Percentiles rank a stretch among this genome's conserved stretches.
Evolutionary conservation across 1,140 invertebrate species (phyloP).

Genomic region (Trialeurodes vaporariorum): DNA sequence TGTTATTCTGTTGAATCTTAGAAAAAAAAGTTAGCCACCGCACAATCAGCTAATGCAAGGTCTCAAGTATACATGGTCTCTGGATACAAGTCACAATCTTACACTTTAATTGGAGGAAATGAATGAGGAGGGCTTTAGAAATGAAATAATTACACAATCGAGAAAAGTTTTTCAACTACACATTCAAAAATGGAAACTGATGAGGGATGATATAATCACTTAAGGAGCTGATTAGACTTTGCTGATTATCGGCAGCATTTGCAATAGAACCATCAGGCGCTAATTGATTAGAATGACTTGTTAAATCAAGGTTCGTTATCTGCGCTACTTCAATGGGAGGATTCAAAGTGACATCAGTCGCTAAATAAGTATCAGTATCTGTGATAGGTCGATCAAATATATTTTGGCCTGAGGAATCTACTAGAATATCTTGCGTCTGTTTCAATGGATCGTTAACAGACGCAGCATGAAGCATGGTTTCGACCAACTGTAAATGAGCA

Average conservation of each 20-base stretch:
- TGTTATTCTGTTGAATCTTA: no score
- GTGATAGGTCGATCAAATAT: neutral
- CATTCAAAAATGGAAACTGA: neutral
- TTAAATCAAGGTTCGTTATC: neutral
- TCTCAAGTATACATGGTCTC: no score
- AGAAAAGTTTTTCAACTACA: no score
- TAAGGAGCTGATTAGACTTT: neutral
- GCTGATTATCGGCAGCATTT: neutral
- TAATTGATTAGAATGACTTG: neutral
- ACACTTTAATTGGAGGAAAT: no score
- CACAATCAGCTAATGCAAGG: no score
- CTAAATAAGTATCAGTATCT: neutral
- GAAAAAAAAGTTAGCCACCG: no score
- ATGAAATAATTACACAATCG: no score
- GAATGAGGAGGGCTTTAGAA: no score
- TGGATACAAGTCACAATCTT: no score
- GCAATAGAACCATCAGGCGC: neutral
- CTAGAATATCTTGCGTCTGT: neutral
- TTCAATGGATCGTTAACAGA: neutral
- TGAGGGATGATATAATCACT: neutral
- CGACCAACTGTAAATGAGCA: neutral
- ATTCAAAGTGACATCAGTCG: neutral
- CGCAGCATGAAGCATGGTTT: neutral
- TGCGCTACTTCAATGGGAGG: neutral
- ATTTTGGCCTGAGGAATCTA: neutral